Percentiles rank a stretch among this genome's conserved stretches.
phyloP scores from a whole-genome alignment of 2,888 invertebrate genomes.

The Strigamia transsilvanica region DNA sequence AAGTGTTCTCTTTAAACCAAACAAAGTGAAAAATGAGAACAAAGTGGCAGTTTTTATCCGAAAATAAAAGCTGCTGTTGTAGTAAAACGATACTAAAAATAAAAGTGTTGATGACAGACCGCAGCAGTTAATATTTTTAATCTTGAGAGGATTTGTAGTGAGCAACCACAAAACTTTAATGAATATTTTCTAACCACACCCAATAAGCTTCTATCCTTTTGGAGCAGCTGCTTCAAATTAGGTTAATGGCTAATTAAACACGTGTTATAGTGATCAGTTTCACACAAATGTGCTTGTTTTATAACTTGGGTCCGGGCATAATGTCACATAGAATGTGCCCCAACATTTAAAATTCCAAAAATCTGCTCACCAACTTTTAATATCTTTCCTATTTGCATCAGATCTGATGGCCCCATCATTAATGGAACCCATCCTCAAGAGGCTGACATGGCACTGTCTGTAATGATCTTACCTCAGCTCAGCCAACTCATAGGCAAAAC shows the following conservation, averaged over 20 bases:
- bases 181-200: slow-evolving; percentile 8
- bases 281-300: slow-evolving; percentile 8
- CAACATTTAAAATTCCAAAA: background rate
- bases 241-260: slow-evolving; percentile 8
- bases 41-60: too few species aligned
- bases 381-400: slow-evolving; percentile 8
- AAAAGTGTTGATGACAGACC: slow-evolving; percentile 8
- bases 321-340: slow-evolving; percentile 1
- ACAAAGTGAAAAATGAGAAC: too few species aligned
- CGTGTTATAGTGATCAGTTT: slow-evolving; percentile 8
- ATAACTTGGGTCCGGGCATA: slow-evolving; percentile 3
- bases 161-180: slow-evolving; percentile 8
- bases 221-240: slow-evolving; percentile 8
- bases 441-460: background rate
- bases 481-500: slow-evolving; percentile 8
- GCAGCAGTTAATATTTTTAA: slow-evolving; percentile 8
- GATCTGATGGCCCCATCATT: slow-evolving; percentile 3
- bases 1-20: too few species aligned
- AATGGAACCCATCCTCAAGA: slow-evolving; percentile 6
- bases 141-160: background rate
- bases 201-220: slow-evolving; percentile 8
- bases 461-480: slow-evolving; percentile 8
- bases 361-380: slow-evolving; percentile 8
- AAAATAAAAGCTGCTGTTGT: too few species aligned
- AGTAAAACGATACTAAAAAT: background rate